Conservation (phyloP, 2,113 vertebrate species). For the Neoarius graeffei region DNA sequence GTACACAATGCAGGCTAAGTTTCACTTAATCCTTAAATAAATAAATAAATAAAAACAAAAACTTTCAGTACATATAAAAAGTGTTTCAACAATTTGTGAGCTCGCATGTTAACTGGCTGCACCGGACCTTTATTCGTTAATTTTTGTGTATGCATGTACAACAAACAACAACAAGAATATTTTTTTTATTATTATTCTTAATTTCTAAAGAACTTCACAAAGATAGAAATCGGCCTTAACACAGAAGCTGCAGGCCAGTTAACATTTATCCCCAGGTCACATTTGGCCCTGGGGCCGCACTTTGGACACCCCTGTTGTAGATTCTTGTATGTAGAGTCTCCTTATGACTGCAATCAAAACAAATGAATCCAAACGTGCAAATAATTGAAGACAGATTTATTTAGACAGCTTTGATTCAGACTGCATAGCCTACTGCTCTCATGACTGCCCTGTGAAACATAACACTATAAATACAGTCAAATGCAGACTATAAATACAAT, state of each 20-base stretch:
- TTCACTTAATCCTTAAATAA: no score
- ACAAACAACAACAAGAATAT: no score
- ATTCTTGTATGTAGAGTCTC: neutral
- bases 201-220: neutral
- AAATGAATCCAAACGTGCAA: neutral
- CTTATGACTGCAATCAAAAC: neutral
- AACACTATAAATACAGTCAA: neutral
- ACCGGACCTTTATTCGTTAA: no score
- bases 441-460: neutral
- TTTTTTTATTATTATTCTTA: no score
- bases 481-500: neutral
- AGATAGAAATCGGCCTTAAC: neutral
- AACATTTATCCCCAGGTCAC: neutral
- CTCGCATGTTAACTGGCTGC: no score
- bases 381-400: neutral
- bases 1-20: no score
- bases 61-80: no score
- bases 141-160: no score
- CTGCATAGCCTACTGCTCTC: neutral
- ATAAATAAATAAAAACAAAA: no score
- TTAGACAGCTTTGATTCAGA: neutral
- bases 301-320: neutral
- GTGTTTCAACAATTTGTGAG: no score
- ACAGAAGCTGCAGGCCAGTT: neutral
- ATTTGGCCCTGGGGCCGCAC: neutral